phyloP scores from a whole-genome alignment of 2,888 invertebrate species.

The Cacoxenus indagator region DNA sequence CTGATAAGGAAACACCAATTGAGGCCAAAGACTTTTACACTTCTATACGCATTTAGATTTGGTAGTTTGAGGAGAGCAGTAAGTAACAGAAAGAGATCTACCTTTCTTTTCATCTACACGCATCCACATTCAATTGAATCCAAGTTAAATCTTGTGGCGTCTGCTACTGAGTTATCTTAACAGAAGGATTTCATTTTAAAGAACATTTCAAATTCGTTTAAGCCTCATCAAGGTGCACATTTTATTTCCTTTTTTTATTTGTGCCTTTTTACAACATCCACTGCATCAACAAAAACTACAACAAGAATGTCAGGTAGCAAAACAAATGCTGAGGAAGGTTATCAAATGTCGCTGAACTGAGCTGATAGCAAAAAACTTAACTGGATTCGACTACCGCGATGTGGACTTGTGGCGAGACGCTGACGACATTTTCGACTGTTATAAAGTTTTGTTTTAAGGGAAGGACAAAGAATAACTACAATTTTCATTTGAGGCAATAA shows the following conservation, averaged over 20 bases:
- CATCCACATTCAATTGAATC: too few species aligned
- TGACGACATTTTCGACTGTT: not conserved
- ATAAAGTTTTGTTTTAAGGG: not conserved
- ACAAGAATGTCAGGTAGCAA: not conserved
- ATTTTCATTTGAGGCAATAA: too few species aligned
- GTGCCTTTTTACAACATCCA: not conserved
- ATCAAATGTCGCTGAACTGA: not conserved
- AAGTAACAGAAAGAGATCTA: too few species aligned
- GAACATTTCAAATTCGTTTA: not conserved
- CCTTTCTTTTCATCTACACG: too few species aligned
- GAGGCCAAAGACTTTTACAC: too few species aligned
- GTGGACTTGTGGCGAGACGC: not conserved
- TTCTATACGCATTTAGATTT: too few species aligned
- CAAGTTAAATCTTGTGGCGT: not conserved
- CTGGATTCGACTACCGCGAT: not conserved
- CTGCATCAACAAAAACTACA: not conserved
- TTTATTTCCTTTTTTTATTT: not conserved
- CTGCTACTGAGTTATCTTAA: not conserved
- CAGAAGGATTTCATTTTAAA: not conserved
- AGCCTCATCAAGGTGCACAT: not conserved
- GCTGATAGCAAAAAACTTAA: not conserved
- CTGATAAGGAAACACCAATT: too few species aligned
- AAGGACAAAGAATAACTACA: too few species aligned
- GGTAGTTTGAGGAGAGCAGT: too few species aligned
- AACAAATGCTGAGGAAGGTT: too few species aligned